Percentiles rank a stretch among this genome's conserved stretches.
These are phyloP conservation scores for Homarus americanus DNA, from an alignment of 1,140 invertebrate species.

Conservation along the genomic window DNA sequence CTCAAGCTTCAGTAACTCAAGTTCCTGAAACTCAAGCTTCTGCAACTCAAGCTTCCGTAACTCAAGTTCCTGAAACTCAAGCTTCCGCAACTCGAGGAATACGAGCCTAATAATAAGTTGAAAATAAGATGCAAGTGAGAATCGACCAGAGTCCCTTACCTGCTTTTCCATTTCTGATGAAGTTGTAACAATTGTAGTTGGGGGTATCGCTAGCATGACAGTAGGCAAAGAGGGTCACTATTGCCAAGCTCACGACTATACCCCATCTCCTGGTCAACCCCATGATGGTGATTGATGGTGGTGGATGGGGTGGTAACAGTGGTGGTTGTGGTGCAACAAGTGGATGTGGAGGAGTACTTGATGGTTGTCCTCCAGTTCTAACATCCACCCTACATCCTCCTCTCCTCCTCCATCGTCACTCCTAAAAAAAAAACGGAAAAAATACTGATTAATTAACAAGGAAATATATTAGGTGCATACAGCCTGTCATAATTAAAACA, in stretches of 20 bases:
- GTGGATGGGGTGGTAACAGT: background rate
- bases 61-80: too few relatives aligned
- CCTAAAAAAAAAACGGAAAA: too few relatives aligned
- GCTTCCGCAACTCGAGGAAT: too few relatives aligned
- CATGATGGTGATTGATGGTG: background rate
- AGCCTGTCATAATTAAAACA: too few relatives aligned
- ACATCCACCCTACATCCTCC: background rate
- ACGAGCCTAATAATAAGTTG: too few relatives aligned
- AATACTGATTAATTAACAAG: too few relatives aligned
- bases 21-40: too few relatives aligned
- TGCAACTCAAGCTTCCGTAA: too few relatives aligned
- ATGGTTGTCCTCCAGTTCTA: background rate
- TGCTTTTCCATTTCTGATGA: background rate
- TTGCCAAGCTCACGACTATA: background rate
- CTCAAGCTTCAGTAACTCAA: too few relatives aligned
- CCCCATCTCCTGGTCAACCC: background rate
- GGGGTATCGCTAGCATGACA: background rate
- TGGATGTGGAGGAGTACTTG: background rate
- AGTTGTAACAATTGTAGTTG: background rate
- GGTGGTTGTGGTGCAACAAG: background rate
- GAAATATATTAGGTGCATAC: too few relatives aligned
- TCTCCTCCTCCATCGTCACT: too few relatives aligned
- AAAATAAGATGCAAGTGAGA: too few relatives aligned
- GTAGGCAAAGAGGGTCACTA: background rate
- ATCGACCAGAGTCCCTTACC: background rate